Evolutionary conservation across 2,797 vertebrate species (phyloP).

Genomic region (Silurus aristotelis): DNA sequence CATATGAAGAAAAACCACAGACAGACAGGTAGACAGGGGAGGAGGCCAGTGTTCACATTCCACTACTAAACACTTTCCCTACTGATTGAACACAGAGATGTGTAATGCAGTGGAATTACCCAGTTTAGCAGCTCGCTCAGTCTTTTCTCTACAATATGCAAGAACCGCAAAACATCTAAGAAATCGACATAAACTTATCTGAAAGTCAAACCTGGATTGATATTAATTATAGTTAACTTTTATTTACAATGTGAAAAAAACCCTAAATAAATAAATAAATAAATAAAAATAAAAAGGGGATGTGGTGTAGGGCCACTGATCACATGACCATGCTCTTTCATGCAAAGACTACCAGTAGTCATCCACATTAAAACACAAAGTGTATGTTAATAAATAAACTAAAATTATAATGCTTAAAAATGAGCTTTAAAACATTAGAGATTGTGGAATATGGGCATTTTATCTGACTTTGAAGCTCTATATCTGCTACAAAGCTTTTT

Average conservation of each 20-base stretch:
- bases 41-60: background rate
- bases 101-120: conserved; percentile 18
- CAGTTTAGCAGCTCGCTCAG: background rate
- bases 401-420: background rate
- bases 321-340: too few relatives aligned
- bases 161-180: background rate
- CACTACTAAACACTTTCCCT: conserved; percentile 16
- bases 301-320: too few relatives aligned
- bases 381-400: too few relatives aligned
- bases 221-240: too few relatives aligned
- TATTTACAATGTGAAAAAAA: too few relatives aligned
- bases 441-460: background rate
- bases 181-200: background rate
- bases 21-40: background rate
- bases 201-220: background rate
- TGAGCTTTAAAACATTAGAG: background rate
- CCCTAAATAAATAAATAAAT: too few relatives aligned
- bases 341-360: too few relatives aligned
- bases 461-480: background rate
- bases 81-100: conserved; percentile 33
- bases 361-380: too few relatives aligned
- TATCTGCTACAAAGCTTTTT: background rate
- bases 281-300: too few relatives aligned
- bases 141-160: background rate
- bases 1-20: background rate